Percentiles rank a stretch among this genome's conserved stretches.
These are phyloP conservation scores for Quadroppia sp. DNA, from an alignment of 2,888 invertebrate genomes.

Conservation along the genomic window DNA sequence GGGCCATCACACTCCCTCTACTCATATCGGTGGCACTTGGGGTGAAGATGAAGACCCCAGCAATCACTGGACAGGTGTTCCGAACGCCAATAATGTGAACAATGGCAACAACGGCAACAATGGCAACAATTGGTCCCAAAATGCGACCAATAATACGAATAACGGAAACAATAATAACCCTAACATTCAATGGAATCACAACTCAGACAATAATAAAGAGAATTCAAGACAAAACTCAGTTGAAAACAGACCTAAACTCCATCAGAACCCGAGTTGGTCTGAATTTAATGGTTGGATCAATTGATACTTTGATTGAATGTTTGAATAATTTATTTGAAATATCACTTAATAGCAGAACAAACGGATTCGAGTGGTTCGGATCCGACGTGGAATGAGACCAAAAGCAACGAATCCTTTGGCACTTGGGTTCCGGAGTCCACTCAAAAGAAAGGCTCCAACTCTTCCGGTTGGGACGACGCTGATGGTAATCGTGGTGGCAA, in stretches of 20 bases:
- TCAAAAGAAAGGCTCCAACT: constrained; percentile 37
- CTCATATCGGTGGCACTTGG: constrained; percentile 80
- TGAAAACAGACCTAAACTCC: constrained; percentile 8
- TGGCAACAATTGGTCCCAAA: not conserved
- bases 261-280: constrained; percentile 3
- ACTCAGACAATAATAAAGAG: not conserved
- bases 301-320: not conserved
- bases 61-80: constrained; percentile 80
- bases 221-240: constrained; percentile 10
- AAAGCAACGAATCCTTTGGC: constrained; percentile 41
- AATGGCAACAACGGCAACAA: not conserved
- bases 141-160: not conserved
- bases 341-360: constrained; percentile 9
- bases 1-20: constrained; percentile 67
- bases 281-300: constrained; percentile 12
- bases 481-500: constrained; percentile 41
- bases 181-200: constrained; percentile 29
- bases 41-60: constrained; percentile 86
- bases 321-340: not conserved
- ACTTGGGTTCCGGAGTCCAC: constrained; percentile 46
- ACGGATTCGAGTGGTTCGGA: constrained; percentile 15
- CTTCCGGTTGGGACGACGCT: constrained; percentile 40
- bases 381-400: not conserved
- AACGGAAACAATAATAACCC: constrained; percentile 33
- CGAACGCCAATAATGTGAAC: constrained; percentile 49